phyloP scores from a whole-genome alignment of 1,140 invertebrate species.

The Linepithema humile region DNA sequence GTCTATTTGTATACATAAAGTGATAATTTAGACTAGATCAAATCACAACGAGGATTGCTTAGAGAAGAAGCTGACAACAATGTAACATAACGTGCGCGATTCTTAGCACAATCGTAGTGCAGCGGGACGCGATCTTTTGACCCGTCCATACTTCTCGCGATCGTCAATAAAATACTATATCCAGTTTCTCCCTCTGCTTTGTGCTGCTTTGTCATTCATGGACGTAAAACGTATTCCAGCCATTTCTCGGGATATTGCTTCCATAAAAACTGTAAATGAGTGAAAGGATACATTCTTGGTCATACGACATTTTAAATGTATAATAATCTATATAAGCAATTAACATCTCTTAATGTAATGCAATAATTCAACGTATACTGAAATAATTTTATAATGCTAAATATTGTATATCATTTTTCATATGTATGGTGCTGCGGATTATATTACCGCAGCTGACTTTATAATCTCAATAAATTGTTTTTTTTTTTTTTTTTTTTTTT shows the following conservation, averaged over 20 bases:
- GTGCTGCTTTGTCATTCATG: slow-evolving; percentile 34
- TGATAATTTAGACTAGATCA: slow-evolving; percentile 11
- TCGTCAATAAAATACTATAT: slow-evolving; percentile 30
- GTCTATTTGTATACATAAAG: neutral
- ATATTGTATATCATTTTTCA: neutral
- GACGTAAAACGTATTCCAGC: neutral
- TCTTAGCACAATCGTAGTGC: neutral
- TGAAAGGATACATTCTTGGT: neutral
- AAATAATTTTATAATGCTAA: neutral
- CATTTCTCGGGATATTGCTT: neutral
- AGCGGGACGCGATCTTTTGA: slow-evolving; percentile 37
- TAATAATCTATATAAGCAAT: neutral
- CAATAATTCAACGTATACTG: neutral
- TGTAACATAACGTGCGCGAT: neutral
- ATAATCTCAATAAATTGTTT: slow-evolving; percentile 12
- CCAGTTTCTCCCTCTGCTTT: neutral
- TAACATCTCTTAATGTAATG: neutral
- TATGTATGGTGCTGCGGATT: neutral
- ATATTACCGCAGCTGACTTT: neutral
- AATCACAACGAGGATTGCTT: neutral
- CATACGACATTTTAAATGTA: neutral
- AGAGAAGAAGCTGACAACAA: neutral
- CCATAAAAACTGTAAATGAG: neutral
- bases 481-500: slow-evolving; percentile 23
- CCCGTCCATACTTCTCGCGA: slow-evolving; percentile 12